phyloP scores from a whole-genome alignment of 2,888 invertebrate species.

The Tanypteryx hageni region DNA sequence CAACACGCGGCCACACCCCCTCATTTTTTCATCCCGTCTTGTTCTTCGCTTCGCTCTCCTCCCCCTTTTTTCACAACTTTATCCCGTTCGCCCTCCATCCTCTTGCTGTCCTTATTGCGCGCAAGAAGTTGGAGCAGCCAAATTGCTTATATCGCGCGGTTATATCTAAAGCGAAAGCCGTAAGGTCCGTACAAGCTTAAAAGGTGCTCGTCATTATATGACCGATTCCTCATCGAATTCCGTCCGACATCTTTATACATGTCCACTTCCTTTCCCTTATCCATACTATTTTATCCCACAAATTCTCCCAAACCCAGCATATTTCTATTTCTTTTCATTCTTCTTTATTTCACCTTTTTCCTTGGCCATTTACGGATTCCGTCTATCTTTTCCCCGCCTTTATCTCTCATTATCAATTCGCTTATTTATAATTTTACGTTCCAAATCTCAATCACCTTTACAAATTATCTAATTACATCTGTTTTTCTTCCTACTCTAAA shows the following conservation, averaged over 20 bases:
- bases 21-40: background rate
- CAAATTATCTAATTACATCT: too few species aligned
- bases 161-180: background rate
- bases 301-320: background rate
- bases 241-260: constrained; percentile 2
- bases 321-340: too few species aligned
- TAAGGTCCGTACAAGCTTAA: background rate
- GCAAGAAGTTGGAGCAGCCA: background rate
- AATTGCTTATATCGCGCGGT: constrained; percentile 22
- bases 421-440: too few species aligned
- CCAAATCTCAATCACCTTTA: too few species aligned
- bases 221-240: background rate
- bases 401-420: too few species aligned
- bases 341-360: background rate
- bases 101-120: background rate
- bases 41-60: background rate
- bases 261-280: background rate
- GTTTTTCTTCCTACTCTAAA: too few species aligned
- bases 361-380: background rate
- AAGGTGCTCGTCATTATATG: background rate
- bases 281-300: background rate
- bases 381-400: too few species aligned
- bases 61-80: background rate
- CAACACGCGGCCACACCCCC: background rate
- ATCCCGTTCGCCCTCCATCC: background rate